phyloP scores from a whole-genome alignment of 2,888 invertebrate genomes.

The Platynereis dumerilii region DNA sequence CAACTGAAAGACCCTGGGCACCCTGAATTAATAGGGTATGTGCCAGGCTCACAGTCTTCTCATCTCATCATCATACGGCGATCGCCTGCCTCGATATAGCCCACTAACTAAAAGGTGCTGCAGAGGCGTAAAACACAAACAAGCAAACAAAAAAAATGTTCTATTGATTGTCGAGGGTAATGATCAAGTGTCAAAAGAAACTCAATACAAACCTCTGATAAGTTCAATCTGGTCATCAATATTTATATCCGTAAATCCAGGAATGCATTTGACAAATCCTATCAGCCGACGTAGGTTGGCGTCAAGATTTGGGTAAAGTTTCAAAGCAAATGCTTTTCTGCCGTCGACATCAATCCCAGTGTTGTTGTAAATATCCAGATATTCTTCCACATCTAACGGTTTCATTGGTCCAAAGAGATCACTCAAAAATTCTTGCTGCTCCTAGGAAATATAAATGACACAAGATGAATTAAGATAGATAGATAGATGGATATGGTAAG shows the following conservation, averaged over 20 bases:
- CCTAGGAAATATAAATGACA: constrained; percentile 36
- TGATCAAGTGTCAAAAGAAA: no score
- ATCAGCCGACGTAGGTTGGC: constrained; percentile 51
- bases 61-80: no score
- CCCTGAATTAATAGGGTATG: no score
- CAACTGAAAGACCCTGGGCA: no score
- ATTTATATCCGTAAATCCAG: constrained; percentile 52
- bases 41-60: no score
- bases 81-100: no score
- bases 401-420: constrained; percentile 54
- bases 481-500: no score
- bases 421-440: constrained; percentile 42
- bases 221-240: constrained; percentile 55
- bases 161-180: no score
- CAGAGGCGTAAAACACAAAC: no score
- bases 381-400: constrained; percentile 50
- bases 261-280: constrained; percentile 55
- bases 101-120: no score
- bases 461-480: no score
- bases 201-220: constrained; percentile 55
- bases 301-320: constrained; percentile 50
- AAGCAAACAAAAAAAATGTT: no score
- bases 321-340: constrained; percentile 44
- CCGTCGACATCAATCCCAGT: constrained; percentile 61
- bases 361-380: constrained; percentile 49